Conservation (phyloP, 2,797 vertebrate species). For the Pitangus sulphuratus region DNA sequence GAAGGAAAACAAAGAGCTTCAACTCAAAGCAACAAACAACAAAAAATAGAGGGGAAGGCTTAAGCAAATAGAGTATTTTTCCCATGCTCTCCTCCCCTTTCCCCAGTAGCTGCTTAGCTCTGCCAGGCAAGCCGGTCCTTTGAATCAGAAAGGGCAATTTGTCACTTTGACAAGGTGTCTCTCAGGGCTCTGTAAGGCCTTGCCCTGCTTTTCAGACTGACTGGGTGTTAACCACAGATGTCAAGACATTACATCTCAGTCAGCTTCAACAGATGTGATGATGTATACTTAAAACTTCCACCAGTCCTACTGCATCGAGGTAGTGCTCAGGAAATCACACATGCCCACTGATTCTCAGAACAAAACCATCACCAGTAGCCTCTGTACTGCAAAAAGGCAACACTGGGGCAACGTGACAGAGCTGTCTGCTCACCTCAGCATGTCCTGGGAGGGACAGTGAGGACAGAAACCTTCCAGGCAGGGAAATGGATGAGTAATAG, state of each 20-base stretch:
- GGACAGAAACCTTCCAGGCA: background rate
- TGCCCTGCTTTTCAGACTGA: slow-evolving; percentile 10
- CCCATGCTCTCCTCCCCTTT: slow-evolving; percentile 30
- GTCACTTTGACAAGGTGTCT: slow-evolving; percentile 55
- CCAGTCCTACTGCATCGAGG: background rate
- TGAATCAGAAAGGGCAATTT: slow-evolving; percentile 49
- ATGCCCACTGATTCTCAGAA: background rate
- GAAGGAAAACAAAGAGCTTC: slow-evolving; percentile 41
- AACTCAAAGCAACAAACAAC: background rate
- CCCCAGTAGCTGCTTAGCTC: slow-evolving; percentile 5
- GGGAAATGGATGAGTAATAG: background rate
- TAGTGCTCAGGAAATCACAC: background rate
- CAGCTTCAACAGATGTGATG: background rate
- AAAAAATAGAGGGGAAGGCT: slow-evolving; percentile 29
- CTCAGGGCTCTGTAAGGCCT: slow-evolving; percentile 20
- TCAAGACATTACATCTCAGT: background rate
- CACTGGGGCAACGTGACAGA: background rate
- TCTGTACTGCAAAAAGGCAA: background rate
- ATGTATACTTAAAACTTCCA: background rate
- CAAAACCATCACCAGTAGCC: background rate
- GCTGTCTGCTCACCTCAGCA: background rate
- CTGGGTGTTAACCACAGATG: slow-evolving; percentile 12
- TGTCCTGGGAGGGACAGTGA: background rate
- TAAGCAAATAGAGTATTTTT: slow-evolving; percentile 21
- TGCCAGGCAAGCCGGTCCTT: background rate